phyloP scores from a whole-genome alignment of 2,113 vertebrate genomes.

The Lamprotornis superbus region DNA sequence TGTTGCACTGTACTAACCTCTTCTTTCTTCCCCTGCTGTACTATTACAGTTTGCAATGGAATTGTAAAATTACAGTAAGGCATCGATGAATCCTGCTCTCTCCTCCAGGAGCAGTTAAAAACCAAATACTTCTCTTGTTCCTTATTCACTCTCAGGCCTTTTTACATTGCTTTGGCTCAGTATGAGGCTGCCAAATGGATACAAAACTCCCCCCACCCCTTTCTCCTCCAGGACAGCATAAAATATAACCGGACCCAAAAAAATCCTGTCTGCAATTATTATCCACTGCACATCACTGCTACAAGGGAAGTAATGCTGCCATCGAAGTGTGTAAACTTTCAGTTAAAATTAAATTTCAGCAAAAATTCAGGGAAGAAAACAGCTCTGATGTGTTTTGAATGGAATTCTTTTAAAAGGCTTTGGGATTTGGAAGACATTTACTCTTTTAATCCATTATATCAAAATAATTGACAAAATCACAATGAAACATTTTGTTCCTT shows the following conservation, averaged over 20 bases:
- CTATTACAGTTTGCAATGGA: not conserved
- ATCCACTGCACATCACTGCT: not conserved
- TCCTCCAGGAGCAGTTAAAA: conserved; percentile 25
- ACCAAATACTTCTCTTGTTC: conserved; percentile 8
- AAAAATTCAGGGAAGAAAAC: conserved; percentile 45
- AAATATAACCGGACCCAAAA: not conserved
- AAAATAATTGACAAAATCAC: conserved; percentile 68
- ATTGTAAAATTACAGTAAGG: not conserved
- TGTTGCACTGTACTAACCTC: not conserved
- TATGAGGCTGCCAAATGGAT: conserved; percentile 23
- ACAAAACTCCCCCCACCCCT: not conserved
- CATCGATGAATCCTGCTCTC: not conserved
- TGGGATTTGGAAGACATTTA: conserved; percentile 65
- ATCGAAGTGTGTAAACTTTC: not conserved
- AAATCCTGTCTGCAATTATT: not conserved
- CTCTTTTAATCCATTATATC: conserved; percentile 68
- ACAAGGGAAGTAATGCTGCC: not conserved
- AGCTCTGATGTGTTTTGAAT: conserved; percentile 52
- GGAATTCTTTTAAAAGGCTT: conserved; percentile 59
- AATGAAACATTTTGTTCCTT: conserved; percentile 71
- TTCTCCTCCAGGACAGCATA: not conserved
- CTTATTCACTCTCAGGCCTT: conserved; percentile 23
- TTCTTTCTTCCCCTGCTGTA: not conserved
- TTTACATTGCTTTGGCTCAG: conserved; percentile 23
- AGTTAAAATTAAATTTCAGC: conserved; percentile 45